Evolutionary conservation across 2,797 vertebrate species (phyloP).

Genomic region (Labroides dimidiatus): DNA sequence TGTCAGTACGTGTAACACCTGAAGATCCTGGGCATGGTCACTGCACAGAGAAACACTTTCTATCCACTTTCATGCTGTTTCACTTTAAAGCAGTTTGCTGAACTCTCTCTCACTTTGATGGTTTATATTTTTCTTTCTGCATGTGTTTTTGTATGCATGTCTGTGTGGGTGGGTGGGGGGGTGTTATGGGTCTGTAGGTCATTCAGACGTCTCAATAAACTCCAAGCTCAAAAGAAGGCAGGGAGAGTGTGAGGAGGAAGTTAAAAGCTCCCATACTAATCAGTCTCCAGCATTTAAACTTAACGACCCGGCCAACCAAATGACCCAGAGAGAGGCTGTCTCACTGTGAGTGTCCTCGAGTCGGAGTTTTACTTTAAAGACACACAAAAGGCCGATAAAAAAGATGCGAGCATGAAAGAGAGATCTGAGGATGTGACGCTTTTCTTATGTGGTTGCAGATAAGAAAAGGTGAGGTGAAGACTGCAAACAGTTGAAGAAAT

Average conservation of each 20-base stretch:
- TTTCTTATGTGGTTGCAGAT: slow-evolving; percentile 9
- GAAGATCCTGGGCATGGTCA: not conserved
- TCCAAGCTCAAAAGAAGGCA: slow-evolving; percentile 33
- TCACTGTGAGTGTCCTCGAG: not conserved
- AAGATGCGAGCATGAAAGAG: not conserved
- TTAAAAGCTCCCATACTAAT: slow-evolving; percentile 54
- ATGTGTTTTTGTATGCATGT: not conserved
- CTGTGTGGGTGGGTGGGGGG: not conserved
- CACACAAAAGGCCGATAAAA: not conserved
- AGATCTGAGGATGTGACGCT: not conserved
- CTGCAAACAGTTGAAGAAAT: not conserved
- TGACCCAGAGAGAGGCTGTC: slow-evolving; percentile 17
- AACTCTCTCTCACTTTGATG: slow-evolving; percentile 2
- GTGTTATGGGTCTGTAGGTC: slow-evolving; percentile 45
- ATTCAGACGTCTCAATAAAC: slow-evolving; percentile 49
- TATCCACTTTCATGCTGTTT: not conserved
- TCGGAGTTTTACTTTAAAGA: slow-evolving; percentile 5
- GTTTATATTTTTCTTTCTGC: not conserved
- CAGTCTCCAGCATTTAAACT: slow-evolving; percentile 46
- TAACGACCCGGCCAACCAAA: slow-evolving; percentile 29
- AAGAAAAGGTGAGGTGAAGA: not conserved
- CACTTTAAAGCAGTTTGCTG: not conserved
- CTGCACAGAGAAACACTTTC: too few relatives aligned
- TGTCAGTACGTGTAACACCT: slow-evolving; percentile 22
- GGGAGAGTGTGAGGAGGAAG: slow-evolving; percentile 41